Base-by-base conservation (phyloP, 2,113 vertebrate genomes). In the Aegithalos caudatus region DNA sequence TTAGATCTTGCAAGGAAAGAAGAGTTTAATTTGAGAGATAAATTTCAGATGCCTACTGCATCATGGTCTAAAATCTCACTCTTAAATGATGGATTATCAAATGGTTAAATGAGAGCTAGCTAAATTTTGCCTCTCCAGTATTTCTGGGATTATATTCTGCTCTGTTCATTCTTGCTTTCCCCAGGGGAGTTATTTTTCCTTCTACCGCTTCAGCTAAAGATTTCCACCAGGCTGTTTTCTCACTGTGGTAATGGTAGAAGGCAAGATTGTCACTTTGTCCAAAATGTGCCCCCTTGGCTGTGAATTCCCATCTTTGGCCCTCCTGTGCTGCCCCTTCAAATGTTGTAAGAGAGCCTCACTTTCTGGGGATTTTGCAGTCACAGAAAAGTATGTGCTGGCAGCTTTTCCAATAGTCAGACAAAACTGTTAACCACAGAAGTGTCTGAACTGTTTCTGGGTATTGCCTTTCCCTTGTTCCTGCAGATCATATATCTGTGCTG, bases 181-280 rank as follows among this genome's bases (percentile, higher is more conserved):
- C 28, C 22, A 40, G 28, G 56, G 69, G 47, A 78, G 12, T 71
- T 90, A 19, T 86, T 40, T 74, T 9, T 56, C 77, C 44, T 84
- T 50, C 71, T 89, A 53, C 57, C 91, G 65, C 31, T 87, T 91
- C 77, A 87, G 53, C 47, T 53, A 57, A 89, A 79, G 31, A 67
- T 72, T 94, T 92, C 87, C 70, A 69, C 73, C 77, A 76, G 60
- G 73, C 65, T 81, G 22, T 84, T 94, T 88, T 84, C 81, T 92
- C 65, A 45, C 73, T 76, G 5, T 50, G 6, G 23, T 53, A 65
- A 35, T 67, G 40, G 47, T 64, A 89, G 84, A 84, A 92, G 35
- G 14, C 60, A 71, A 2, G 6, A 54, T 18, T 54, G 29, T 78
- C 51, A 84, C 61, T 90, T 77, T 65, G 69, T 58, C 64, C 60